Base-by-base conservation (phyloP, 92 coral and sea anemone species). In the Paragorgia papillata region DNA sequence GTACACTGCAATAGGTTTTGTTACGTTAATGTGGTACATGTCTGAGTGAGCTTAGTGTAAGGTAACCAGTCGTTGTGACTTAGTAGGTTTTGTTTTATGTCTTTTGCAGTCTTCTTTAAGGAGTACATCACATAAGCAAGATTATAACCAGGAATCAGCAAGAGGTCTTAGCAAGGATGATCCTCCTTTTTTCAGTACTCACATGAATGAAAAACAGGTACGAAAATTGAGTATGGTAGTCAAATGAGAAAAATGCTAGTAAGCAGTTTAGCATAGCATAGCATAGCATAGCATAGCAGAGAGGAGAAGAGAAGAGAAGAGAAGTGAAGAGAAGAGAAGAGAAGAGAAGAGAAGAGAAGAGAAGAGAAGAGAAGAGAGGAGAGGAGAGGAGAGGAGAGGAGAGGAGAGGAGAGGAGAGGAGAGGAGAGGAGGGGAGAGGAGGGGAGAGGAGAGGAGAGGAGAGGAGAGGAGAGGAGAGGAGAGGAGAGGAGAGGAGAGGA, bases 391-490 rank as follows among this genome's bases (percentile, higher is more conserved):
- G 69, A 30, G 69, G 1, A 62, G 69, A 30, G 69, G 1, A 62
- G 69, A 62, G 69, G 20, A 62, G 69, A 62, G 69, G 1, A 62
- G 69, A 62, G 69, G 20, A 62, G 69, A 62, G 69, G 7, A 62
- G 69, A 62, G 69, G 2, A 62, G 69, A 62, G 69, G 7, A 62
- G 69, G 31, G 69, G 21, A 62, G 69, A 62, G 69, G 7, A 62
- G 69, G 31, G 69, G 20, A 62, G 69, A 62, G 69, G 7, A 62
- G 69, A 62, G 69, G 20, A 62, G 69, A 62, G 69, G 20, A 62
- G 69, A 62, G 69, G 20, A 62, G 69, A 62, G 69, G 21, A 62
- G 69, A 62, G 69, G 7, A 62, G 69, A 62, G 69, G 20, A 62
- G 69, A 62, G 69, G 7, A 62, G 69, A 62, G 69, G 20, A 62